Evolutionary conservation across 2,888 invertebrate species (phyloP), one percentile per base, ranked within the genome.

Genomic region (Drosophila ezoana): DNA sequence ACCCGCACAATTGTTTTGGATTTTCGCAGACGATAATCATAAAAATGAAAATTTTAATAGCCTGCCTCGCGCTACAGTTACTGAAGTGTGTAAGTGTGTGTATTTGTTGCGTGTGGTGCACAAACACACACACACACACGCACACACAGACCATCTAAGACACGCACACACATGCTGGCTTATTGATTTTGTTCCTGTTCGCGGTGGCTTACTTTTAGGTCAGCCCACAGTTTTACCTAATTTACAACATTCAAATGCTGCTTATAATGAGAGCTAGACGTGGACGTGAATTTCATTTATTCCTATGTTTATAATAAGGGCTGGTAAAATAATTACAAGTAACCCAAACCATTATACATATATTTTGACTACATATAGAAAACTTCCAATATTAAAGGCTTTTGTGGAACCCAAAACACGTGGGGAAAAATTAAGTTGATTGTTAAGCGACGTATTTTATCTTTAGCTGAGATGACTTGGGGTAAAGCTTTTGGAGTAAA

Each of bases 31-130:
- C 81, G 75, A 85, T 87, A 81, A 83, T 81, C 87, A 87, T 89
- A 84, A 89, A 88, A 81, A 76, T 75, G 72, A 89, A 85, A 68
- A 77, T 89, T 89, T 87, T 81, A 66, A 81, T 75, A 83, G 74
- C 72, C 43, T 69, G 67, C 65, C 69, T 67, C 65, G 63, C 59
- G 43, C 38, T 13, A 49, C 37, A 53, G 32, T 11, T 43, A 20
- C 63, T 40, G 45, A 59, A 44, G 13, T 58, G 53, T 48, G 56
- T 61, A 62, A 37, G 48, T 59, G 49, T 58, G 58, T 38, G 47
- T 62, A 71, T 69, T 58, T 77, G 52, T 47, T 16, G 28, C 3
- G 20, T 59, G 37, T 45, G 35, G 6, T 41, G n/a, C 52, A 35
- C 59, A 60, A 49, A 6, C 40, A 14, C 53, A 68, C 61, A 51